Conservation (phyloP, 2,113 vertebrate species). For the Nestor notabilis region DNA sequence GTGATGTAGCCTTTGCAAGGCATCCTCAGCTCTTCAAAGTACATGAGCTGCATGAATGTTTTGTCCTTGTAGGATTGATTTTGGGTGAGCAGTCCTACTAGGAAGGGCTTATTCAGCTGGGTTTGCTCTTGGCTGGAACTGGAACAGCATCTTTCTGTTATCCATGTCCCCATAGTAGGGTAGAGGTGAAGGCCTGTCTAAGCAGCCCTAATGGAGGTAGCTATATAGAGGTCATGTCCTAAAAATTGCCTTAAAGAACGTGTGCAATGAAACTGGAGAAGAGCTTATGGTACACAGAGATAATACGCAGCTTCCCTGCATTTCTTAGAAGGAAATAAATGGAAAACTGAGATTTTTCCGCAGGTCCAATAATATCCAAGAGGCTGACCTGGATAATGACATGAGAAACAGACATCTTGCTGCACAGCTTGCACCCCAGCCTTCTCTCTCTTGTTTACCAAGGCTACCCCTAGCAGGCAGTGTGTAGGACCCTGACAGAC, state of each 20-base stretch:
- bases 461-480: not conserved
- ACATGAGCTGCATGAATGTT: too few species aligned
- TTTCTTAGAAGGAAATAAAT: not conserved
- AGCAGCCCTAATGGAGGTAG: not conserved
- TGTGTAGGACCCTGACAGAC: slow-evolving; percentile 8
- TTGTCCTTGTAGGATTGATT: not conserved
- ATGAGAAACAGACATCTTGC: not conserved
- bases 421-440: not conserved
- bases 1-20: not conserved
- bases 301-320: not conserved
- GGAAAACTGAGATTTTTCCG: not conserved
- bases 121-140: not conserved
- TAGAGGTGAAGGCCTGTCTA: not conserved
- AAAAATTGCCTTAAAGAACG: not conserved
- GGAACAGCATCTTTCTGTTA: not conserved
- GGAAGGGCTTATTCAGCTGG: not conserved
- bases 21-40: not conserved
- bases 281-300: not conserved
- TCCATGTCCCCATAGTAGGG: not conserved
- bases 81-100: not conserved
- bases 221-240: not conserved
- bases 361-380: not conserved
- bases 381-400: not conserved
- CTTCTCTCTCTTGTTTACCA: not conserved
- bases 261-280: not conserved